Conservation (phyloP, 2,888 invertebrate species). For the Lycaena phlaeas region DNA sequence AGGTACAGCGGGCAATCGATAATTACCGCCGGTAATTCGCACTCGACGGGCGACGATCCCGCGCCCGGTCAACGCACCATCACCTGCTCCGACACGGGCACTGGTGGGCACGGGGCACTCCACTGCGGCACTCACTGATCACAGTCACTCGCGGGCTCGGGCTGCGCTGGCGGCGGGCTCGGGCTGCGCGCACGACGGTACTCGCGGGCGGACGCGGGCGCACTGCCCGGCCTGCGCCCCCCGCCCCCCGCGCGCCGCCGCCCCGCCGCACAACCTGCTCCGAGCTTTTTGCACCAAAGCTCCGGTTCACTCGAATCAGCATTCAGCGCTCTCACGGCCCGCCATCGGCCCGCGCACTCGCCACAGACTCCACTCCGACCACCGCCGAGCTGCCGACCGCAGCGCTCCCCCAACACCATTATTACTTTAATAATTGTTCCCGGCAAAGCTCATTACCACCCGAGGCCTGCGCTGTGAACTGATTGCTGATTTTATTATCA, state of each 20-base stretch:
- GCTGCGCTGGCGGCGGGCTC: no score
- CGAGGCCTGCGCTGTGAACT: no score
- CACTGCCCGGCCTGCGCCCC: conserved; percentile 43
- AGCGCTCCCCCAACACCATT: conserved; percentile 10
- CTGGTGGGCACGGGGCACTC: conserved; percentile 14
- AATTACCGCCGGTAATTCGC: conserved; percentile 41
- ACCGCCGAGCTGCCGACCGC: conserved; percentile 9
- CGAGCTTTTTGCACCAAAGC: conserved; percentile 55
- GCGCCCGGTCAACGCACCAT: conserved; percentile 51
- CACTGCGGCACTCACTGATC: conserved; percentile 7
- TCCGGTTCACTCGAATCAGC: conserved; percentile 45
- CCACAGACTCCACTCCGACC: no score
- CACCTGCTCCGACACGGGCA: conserved; percentile 16
- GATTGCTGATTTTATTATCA: no score
- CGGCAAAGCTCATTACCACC: conserved; percentile 1
- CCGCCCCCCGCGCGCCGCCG: conserved; percentile 24
- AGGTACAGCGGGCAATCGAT: conserved; percentile 22
- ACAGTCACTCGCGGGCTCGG: conserved; percentile 12
- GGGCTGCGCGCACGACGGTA: conserved; percentile 9
- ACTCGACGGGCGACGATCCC: conserved; percentile 31
- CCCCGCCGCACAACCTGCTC: conserved; percentile 37
- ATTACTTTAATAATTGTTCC: conserved; percentile 8
- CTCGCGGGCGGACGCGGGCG: conserved; percentile 33
- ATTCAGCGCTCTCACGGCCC: conserved; percentile 49
- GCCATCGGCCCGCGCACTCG: no score